Base-by-base conservation (phyloP, 1,140 invertebrate species). In the Drosophila saltans region DNA sequence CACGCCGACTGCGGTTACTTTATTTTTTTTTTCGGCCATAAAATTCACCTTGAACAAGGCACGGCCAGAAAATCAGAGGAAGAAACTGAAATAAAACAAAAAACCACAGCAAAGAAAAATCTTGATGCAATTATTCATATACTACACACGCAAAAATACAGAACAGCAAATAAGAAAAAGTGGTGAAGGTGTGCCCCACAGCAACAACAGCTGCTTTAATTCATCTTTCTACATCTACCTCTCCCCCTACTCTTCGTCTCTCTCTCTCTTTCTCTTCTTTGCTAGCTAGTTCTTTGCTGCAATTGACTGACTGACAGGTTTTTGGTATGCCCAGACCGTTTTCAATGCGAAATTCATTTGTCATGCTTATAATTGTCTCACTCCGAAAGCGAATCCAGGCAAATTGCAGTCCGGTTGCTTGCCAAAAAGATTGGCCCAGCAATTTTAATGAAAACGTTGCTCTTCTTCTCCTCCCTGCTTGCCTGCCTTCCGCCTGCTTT, bases 291-390 rank as follows among this genome's bases (percentile, higher is more conserved):
- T 52, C 45, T 52, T 52, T 52, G 21, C 55, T 36, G 57, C 57
- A 59, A 59, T 59, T 59, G 57, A 59, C 57, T 77, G 74, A 89
- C 84, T 84, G 84, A 88, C 83, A 88, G 82, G 79, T 71, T 74
- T 80, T 76, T 70, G 80, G 66, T 78, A 67, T 69, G 67, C 63
- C 33, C 40, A 40, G 39, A 72, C 71, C 59, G 64, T 41, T 77
- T 71, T 71, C 81, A 89, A 89, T 83, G 80, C 84, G 84, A 89
- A 89, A 89, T 89, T 89, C 84, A 89, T 89, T 89, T 89, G 84
- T 89, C 84, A 89, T 89, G 84, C 84, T 89, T 89, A 89, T 89
- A 89, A 89, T 89, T 89, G 84, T 89, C 84, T 88, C 84, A 89
- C 80, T 86, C 74, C 74, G 73, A 52, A 58, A 69, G 65, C 64